Evolutionary conservation across 2,113 vertebrate genomes (phyloP), one percentile per base, ranked within the genome.

Genomic region (Rattus rattus): DNA sequence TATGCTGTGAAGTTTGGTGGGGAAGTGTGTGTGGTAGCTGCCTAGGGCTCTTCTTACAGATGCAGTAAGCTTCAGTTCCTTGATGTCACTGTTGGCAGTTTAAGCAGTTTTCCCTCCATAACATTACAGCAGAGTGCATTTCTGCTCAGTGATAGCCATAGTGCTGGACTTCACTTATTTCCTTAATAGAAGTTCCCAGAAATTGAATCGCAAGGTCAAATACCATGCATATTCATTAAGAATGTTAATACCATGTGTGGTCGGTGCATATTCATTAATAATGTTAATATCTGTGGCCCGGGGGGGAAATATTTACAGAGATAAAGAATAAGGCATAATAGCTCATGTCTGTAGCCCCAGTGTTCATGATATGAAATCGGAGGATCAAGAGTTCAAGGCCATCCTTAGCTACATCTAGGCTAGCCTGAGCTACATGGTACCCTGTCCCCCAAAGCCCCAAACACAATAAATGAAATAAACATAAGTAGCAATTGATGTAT

Each of bases 141-240:
- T 92, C 67, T 92, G 3, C n/a, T 9, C 70, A 12, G n/a, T 39
- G 28, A 63, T 39, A 73, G 39, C 88, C 26, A 49, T 81, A 14
- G n/a, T 73, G 61, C 2, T 85, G n/a, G 65, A 28, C 33, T 28
- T 80, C 59, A 70, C 17, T 88, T 87, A 84, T 63, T 69, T 80
- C 56, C 85, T 93, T 54, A 70, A 95, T 39, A 61, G 61, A 77
- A 91, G 67, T 94, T 54, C 76, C 28, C 65, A 39, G 43, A 89
- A 73, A 85, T 20, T 17, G 24, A 91, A 86, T 43, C 75, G 24
- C n/a, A 28, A 80, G n/a, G 20, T 56, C 65, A 61, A 67, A 93
- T 36, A 22, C 49, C 28, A 54, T 16, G 2, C 1, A 39, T 28
- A 30, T 89, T 73, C 43, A 76, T 90, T 75, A 39, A 67, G 93